Evolutionary conservation across 1,140 invertebrate species (phyloP), one percentile per base, ranked within the genome.

Genomic region (Apis dorsata): DNA sequence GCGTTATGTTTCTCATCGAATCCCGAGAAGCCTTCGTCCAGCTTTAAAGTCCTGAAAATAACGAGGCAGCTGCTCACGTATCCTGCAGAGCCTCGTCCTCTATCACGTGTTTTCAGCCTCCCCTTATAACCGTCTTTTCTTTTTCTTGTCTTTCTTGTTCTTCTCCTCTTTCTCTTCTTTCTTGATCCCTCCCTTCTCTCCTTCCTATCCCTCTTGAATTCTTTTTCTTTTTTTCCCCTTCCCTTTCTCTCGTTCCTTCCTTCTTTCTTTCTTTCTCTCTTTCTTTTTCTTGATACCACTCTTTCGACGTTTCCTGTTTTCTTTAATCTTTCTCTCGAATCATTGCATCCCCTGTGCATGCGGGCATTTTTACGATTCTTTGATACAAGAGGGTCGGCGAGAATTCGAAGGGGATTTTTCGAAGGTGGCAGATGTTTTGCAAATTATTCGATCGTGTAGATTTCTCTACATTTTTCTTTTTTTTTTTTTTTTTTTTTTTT

Each of bases 21-120:
- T 65, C 49, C 49, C 28, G n/a, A 17, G 44, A 44, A 49, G 66
- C 19, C 57, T 62, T 71, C 15, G 60, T 77, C 55, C 44, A 60
- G 83, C 86, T 88, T 91, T 72, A 90, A 91, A 91, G 88, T 91
- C 90, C 86, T 90, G 90, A 89, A 91, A 91, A 91, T 90, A 92
- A 91, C 90, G 91, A 91, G 90, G 90, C 90, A 91, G 90, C 90
- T 90, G 90, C 21, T 88, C 88, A 85, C 86, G 85, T 89, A 90
- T 89, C 89, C 89, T 90, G 90, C 86, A 85, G 89, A 81, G 89
- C 80, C 44, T 62, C 55, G 79, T 85, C 89, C 85, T 74, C 85
- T 73, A 71, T 79, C 81, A 68, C 76, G 69, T 65, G 70, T 83
- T 74, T 75, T 51, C 69, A 68, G 21, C 66, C 60, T 63, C 57